Conservation (phyloP, 2,888 invertebrate species). For the Drosophila mimetica region DNA sequence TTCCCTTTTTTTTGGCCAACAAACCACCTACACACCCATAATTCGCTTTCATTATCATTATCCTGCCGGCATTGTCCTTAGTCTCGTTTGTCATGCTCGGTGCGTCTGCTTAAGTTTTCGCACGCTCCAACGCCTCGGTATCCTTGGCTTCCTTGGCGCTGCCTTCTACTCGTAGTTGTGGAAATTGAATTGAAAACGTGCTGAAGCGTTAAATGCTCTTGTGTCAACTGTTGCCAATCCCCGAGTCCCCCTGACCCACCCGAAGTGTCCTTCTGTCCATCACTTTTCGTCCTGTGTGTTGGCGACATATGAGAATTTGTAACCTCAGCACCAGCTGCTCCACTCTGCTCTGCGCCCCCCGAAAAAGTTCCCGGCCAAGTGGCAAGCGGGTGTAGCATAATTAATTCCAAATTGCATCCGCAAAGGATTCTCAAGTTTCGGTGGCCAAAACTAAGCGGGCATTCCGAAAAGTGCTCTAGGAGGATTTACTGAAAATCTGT, state of each 20-base stretch:
- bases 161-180: conserved; percentile 45
- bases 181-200: conserved; percentile 84
- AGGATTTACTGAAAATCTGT: conserved; percentile 44
- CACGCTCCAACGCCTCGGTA: conserved; percentile 77
- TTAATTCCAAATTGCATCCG: conserved; percentile 77
- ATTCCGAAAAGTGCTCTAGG: neutral
- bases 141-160: conserved; percentile 78
- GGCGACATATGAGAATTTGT: conserved; percentile 82
- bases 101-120: conserved; percentile 78
- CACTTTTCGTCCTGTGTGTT: conserved; percentile 24
- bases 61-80: conserved; percentile 48
- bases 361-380: conserved; percentile 42
- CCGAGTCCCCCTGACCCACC: conserved; percentile 6
- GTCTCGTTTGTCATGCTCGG: conserved; percentile 75
- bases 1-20: conserved; percentile 9
- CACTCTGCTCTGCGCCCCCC: conserved; percentile 13
- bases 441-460: neutral
- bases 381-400: conserved; percentile 60
- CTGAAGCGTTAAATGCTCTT: conserved; percentile 85
- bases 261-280: conserved; percentile 25
- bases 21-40: conserved; percentile 34
- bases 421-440: conserved; percentile 45
- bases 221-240: conserved; percentile 84
- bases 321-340: conserved; percentile 81
- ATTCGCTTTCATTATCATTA: conserved; percentile 73